Evolutionary conservation across 2,888 invertebrate genomes (phyloP), one percentile per base, ranked within the genome.

Genomic region (Papilio demoleus): DNA sequence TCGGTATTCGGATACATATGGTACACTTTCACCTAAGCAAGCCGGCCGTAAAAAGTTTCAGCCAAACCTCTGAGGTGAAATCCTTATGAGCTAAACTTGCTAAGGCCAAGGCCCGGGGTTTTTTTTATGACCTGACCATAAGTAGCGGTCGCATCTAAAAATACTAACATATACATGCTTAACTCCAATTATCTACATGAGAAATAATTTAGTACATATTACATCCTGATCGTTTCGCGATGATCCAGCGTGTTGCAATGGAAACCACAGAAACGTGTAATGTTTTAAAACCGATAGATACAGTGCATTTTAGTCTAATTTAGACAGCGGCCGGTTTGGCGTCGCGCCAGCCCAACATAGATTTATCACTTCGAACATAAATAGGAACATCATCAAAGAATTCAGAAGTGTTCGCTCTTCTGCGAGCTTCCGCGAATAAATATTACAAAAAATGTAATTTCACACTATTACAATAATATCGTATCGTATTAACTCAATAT

Each of bases 231-330:
- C 24, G 6, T 11, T 27, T n/a, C 9, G 14, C 31, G 9, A 53
- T 31, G 53, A 27, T 24, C 1, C 8, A 2, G 47, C n/a, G 11
- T 50, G 45, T 61, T 59, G 67, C 64, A 70, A 64, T 72, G 70
- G 71, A 75, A 74, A 73, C 73, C 73, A 68, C 70, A 70, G 62
- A 64, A 68, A 70, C 70, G 68, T 70, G 74, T 76, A 70, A 75
- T 76, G 76, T 74, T 77, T 75, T 73, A 73, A 76, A 78, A 79
- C 75, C 75, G 75, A 80, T 75, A 80, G 77, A 79, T 77, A 81
- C 75, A 74, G 73, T 82, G 79, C 80, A 82, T 78, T 84, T 85
- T 81, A 77, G 73, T 81, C 76, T 77, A 80, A 82, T 79, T 83
- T 78, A 78, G 79, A 76, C 77, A 73, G 74, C 70, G 71, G 74